Conservation (phyloP, 2,888 invertebrate species). For the Conus canariensis region DNA sequence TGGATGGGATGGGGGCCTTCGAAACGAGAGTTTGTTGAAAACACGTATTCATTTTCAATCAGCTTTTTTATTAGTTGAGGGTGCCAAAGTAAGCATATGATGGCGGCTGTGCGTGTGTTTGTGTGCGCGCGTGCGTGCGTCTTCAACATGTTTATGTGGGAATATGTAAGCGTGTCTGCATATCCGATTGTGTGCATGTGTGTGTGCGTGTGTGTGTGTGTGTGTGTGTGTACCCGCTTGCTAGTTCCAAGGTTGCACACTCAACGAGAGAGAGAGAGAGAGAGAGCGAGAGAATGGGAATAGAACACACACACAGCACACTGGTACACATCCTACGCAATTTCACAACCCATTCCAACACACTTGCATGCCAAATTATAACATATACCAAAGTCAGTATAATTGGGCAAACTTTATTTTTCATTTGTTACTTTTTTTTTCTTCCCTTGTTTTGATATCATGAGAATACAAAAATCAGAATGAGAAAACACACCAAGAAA, state of each 20-base stretch:
- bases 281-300: background rate
- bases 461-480: constrained; percentile 21
- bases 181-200: background rate
- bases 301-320: background rate
- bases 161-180: background rate
- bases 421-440: background rate
- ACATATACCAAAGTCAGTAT: background rate
- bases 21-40: too few relatives aligned
- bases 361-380: background rate
- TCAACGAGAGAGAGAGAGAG: background rate
- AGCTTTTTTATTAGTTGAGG: too few relatives aligned
- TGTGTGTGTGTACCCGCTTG: background rate
- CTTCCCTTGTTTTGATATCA: background rate
- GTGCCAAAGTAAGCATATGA: too few relatives aligned
- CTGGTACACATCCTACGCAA: background rate
- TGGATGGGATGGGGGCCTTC: too few relatives aligned
- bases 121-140: too few relatives aligned
- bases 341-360: background rate
- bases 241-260: background rate
- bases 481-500: constrained; percentile 17
- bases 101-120: too few relatives aligned
- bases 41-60: too few relatives aligned
- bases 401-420: constrained; percentile 21
- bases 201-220: background rate
- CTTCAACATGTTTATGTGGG: background rate